Evolutionary conservation across 35 echinoderm and acorn worm genomes (phyloP), one percentile per base, ranked within the genome.

Genomic region (Hemicentrotus pulcherrimus): DNA sequence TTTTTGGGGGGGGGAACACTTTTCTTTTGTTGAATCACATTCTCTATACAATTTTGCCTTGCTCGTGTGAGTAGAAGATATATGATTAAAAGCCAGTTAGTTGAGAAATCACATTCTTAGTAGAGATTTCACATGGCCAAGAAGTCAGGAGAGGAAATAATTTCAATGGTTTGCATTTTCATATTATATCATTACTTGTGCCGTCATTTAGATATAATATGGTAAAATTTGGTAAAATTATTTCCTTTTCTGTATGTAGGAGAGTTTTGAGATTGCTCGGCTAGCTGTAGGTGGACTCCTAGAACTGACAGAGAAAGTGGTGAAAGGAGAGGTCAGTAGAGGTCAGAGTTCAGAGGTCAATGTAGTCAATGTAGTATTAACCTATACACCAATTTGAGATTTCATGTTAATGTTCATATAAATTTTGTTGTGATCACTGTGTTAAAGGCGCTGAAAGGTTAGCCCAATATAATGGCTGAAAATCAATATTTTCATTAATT

Each of bases 271-370:
- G 35, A 60, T 94, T 60, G 94, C 94, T 15, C 19, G 85, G n/a
- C 85, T 94, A 14, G 47, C 50, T 1, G 13, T 94, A 6, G 95
- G 95, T 52, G 93, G 95, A 46, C 19, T 94, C 24, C 48, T 96
- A 30, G 94, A 96, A 22, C 94, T 96, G 31, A 96, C 95, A 48
- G 95, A 96, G 70, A 96, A 94, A 65, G 95, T 96, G 6, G 94
- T 96, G 31, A 96, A 94, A 96, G 95, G 95, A 96, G 95, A 96
- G 86, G 95, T 96, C 48, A 71, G 95, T 94, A 85, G 14, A 94
- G 12, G 24, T 47, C 32, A 85, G 4, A 2, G 15, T 16, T n/a
- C n/a, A 28, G 32, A 31, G 2, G 85, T 86, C 32, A 32, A 30
- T 2, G 1, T 86, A 31, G n/a, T n/a, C n/a, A n/a, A n/a, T n/a